These are phyloP conservation scores for Melanotaenia trifasciata DNA, from an alignment of 2,797 vertebrate species.

Conservation along the genomic window DNA sequence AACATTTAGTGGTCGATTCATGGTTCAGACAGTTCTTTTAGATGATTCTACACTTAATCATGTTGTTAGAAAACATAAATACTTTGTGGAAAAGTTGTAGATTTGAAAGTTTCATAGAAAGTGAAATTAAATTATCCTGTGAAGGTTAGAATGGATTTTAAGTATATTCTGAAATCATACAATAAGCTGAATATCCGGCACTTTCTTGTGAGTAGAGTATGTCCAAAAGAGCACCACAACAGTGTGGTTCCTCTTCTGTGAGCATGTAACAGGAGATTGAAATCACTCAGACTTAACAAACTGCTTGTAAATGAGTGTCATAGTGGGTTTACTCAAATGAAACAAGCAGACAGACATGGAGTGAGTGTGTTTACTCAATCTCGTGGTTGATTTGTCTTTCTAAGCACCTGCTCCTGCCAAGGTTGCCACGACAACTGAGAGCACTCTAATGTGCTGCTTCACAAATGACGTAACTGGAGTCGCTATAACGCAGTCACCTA, in stretches of 20 bases:
- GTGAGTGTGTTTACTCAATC: constrained; percentile 55
- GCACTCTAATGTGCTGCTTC: constrained; percentile 36
- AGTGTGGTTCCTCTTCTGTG: background rate
- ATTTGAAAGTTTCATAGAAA: no score
- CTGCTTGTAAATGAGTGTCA: constrained; percentile 3
- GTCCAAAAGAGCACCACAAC: background rate
- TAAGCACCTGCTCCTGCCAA: constrained; percentile 58
- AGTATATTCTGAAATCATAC: no score
- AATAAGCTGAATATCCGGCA: background rate
- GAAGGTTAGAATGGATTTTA: no score
- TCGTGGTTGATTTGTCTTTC: constrained; percentile 47
- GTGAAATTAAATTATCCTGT: no score
- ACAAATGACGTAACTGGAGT: constrained; percentile 46
- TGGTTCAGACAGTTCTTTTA: no score
- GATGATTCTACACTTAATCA: no score
- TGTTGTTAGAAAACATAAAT: no score
- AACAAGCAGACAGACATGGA: constrained; percentile 7
- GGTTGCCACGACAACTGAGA: constrained; percentile 64
- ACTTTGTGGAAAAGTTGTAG: no score
- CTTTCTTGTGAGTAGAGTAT: background rate
- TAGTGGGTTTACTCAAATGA: background rate
- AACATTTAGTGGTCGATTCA: no score
- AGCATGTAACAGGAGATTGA: constrained; percentile 25
- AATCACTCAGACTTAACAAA: constrained; percentile 20
- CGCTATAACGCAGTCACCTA: constrained; percentile 39